Evolutionary conservation across 2,113 vertebrate genomes (phyloP).

Genomic region (Pelmatolapia mariae): DNA sequence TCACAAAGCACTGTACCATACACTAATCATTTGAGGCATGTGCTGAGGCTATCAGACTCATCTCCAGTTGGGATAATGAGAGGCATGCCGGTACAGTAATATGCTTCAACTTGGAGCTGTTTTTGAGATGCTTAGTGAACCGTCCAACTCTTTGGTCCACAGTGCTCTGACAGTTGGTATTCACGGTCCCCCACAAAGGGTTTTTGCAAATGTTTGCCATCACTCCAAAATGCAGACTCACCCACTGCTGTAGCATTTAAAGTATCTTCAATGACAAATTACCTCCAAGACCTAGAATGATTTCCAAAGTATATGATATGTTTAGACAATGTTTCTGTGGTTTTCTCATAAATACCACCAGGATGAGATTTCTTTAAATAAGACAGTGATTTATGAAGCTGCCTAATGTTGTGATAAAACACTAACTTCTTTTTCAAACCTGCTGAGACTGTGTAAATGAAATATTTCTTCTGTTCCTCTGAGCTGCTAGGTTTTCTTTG

Average conservation of each 20-base stretch:
- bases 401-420: neutral
- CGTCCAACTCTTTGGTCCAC: neutral
- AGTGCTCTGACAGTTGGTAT: neutral
- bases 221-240: neutral
- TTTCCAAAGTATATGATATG: neutral
- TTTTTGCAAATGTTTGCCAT: neutral
- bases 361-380: neutral
- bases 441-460: neutral
- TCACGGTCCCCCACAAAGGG: neutral
- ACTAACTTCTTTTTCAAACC: neutral
- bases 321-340: neutral
- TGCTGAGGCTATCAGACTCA: constrained; percentile 27
- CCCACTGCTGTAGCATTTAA: neutral
- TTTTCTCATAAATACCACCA: neutral
- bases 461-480: neutral
- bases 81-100: neutral
- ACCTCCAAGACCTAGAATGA: neutral
- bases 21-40: constrained; percentile 39
- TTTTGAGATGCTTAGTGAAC: constrained; percentile 10
- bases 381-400: neutral
- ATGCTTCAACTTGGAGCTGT: neutral
- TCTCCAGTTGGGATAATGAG: constrained; percentile 50
- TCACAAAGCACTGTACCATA: constrained; percentile 40
- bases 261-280: neutral
- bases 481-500: neutral